Conservation (phyloP, 2,113 vertebrate species). For the Macrotus californicus region DNA sequence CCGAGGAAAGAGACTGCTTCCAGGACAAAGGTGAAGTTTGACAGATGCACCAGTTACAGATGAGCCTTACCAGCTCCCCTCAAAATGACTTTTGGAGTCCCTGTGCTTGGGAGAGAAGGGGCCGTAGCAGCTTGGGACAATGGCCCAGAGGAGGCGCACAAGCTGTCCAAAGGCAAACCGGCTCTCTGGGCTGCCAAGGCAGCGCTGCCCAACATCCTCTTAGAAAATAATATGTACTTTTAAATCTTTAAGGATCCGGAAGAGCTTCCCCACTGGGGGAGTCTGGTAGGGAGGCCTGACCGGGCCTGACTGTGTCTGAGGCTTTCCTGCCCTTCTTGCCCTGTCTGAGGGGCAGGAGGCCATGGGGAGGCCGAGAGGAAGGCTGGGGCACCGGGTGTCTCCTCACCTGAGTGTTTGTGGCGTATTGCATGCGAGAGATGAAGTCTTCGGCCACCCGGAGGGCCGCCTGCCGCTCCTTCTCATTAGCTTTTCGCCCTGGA, state of each 20-base stretch:
- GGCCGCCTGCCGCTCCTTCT: constrained; percentile 84
- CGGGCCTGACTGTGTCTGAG: not conserved
- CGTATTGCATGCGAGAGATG: constrained; percentile 86
- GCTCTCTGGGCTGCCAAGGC: not conserved
- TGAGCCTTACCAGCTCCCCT: not conserved
- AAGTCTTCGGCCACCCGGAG: constrained; percentile 88
- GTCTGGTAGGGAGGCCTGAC: too few relatives aligned
- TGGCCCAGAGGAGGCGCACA: not conserved
- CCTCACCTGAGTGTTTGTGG: constrained; percentile 89
- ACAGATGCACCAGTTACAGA: not conserved
- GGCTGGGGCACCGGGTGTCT: fast-evolving
- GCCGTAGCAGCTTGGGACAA: not conserved
- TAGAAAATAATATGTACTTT: not conserved
- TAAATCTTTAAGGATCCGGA: not conserved
- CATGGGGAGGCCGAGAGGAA: not conserved
- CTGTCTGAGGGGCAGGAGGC: not conserved
- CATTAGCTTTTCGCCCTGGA: constrained; percentile 85
- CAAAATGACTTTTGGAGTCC: not conserved
- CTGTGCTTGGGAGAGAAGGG: fast-evolving
- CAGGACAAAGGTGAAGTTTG: not conserved
- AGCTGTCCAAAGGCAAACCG: not conserved
- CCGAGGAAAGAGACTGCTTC: not conserved
- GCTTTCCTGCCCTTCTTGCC: fast-evolving
- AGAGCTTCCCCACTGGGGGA: not conserved
- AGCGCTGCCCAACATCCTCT: not conserved